Percentiles rank a stretch among this genome's conserved stretches.
These are phyloP conservation scores for Dendrophyllia cribrosa DNA, from an alignment of 64 coral and sea anemone genomes.

Conservation along the genomic window DNA sequence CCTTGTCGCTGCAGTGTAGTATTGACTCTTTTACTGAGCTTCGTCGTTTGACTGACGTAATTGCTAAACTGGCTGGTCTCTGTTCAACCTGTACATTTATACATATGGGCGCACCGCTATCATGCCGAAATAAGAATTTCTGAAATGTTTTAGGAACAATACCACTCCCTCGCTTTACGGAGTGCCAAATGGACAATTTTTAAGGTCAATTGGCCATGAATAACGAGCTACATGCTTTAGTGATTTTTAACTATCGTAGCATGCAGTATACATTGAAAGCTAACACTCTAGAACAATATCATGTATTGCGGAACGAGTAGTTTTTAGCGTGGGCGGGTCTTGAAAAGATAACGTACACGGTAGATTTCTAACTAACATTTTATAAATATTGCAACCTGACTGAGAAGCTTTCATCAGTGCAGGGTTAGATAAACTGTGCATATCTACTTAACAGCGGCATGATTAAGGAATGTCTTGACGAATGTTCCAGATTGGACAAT, in stretches of 20 bases:
- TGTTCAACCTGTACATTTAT: neutral
- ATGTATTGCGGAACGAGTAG: too few relatives aligned
- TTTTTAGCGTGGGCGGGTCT: too few relatives aligned
- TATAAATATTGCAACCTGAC: neutral
- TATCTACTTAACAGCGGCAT: neutral
- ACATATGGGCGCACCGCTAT: neutral
- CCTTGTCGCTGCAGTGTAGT: too few relatives aligned
- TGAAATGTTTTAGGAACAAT: neutral
- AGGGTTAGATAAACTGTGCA: neutral
- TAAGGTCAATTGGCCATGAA: slow-evolving; percentile 10
- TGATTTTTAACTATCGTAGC: slow-evolving; percentile 22
- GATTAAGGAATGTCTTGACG: neutral
- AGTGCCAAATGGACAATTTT: neutral
- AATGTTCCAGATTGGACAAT: slow-evolving; percentile 9
- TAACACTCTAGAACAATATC: neutral
- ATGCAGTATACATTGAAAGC: neutral
- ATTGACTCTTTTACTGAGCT: neutral
- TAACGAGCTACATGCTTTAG: neutral
- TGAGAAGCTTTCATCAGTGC: neutral
- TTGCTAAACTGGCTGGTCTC: neutral
- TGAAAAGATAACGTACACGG: too few relatives aligned
- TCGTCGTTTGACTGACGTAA: slow-evolving; percentile 39
- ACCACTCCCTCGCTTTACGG: neutral
- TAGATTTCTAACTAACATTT: too few relatives aligned
- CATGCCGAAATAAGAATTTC: slow-evolving; percentile 28